Percentiles rank a stretch among this genome's conserved stretches.
Conservation (phyloP, 2,888 invertebrate genomes). For the Megaustenia siamemsis region DNA sequence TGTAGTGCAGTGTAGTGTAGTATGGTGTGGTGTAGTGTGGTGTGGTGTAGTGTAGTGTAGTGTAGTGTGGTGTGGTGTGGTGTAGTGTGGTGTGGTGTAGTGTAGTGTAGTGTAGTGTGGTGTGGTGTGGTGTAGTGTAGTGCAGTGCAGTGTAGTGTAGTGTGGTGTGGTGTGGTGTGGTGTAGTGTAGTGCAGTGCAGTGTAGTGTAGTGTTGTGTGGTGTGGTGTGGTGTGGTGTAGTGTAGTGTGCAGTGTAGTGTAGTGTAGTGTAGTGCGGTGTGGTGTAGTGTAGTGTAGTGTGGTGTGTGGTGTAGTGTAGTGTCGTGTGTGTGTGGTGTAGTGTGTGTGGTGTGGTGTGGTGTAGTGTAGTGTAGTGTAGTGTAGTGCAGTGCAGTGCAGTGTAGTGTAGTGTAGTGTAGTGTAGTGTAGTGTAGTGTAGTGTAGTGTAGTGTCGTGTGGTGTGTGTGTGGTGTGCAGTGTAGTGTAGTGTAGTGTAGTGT, state of each 20-base stretch:
- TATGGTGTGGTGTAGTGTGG: no score
- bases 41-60: background rate
- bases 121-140: slow-evolving; percentile 18
- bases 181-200: slow-evolving; percentile 7
- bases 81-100: background rate
- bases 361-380: slow-evolving; percentile 16
- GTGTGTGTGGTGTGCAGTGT: background rate
- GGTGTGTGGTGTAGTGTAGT: no score
- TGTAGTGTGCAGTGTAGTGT: slow-evolving; percentile 16
- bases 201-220: slow-evolving; percentile 13
- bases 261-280: background rate
- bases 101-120: slow-evolving; percentile 1
- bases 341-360: background rate
- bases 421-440: slow-evolving; percentile 16
- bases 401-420: slow-evolving; percentile 12
- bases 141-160: slow-evolving; percentile 16
- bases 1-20: no score
- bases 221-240: no score
- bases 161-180: slow-evolving; percentile 8
- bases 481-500: background rate
- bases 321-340: no score
- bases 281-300: slow-evolving; percentile 14
- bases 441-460: no score
- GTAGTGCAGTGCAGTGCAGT: background rate
- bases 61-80: slow-evolving; percentile 2